Evolutionary conservation across 1,140 invertebrate species (phyloP).

Genomic region (Atopsyche davidsoni): DNA sequence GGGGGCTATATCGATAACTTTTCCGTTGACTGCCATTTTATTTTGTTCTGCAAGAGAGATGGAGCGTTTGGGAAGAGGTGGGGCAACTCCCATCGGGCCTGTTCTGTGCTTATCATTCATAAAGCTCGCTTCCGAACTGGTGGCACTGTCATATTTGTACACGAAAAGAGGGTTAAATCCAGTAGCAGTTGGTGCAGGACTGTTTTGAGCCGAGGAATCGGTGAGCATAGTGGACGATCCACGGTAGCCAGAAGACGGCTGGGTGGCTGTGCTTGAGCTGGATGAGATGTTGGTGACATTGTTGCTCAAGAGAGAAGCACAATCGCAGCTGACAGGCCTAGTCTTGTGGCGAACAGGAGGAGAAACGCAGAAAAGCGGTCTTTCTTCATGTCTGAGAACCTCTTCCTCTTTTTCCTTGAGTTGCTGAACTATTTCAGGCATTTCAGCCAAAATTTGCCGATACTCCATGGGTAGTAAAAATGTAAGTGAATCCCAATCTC

Average conservation of each 20-base stretch:
- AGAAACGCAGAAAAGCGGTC: conserved; percentile 61
- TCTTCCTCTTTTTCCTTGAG: conserved; percentile 48
- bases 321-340: conserved; percentile 58
- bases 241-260: conserved; percentile 76
- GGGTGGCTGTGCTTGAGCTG: conserved; percentile 67
- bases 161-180: conserved; percentile 68
- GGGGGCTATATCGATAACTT: conserved; percentile 48
- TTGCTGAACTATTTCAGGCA: conserved; percentile 65
- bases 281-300: conserved; percentile 56
- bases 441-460: conserved; percentile 63
- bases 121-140: conserved; percentile 61
- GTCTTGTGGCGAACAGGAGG: conserved; percentile 51
- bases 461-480: conserved; percentile 80
- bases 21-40: conserved; percentile 40
- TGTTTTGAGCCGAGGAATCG: conserved; percentile 64
- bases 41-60: conserved; percentile 56
- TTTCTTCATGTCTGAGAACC: conserved; percentile 40
- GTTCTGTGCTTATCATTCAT: conserved; percentile 48
- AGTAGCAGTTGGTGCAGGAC: conserved; percentile 45
- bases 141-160: conserved; percentile 73
- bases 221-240: conserved; percentile 77
- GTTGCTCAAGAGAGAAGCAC: conserved; percentile 50
- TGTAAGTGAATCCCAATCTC: conserved; percentile 87
- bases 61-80: conserved; percentile 57
- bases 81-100: conserved; percentile 44